Evolutionary conservation across 2,888 invertebrate species (phyloP).

Genomic region (Spatulosminthurus flaviceps): DNA sequence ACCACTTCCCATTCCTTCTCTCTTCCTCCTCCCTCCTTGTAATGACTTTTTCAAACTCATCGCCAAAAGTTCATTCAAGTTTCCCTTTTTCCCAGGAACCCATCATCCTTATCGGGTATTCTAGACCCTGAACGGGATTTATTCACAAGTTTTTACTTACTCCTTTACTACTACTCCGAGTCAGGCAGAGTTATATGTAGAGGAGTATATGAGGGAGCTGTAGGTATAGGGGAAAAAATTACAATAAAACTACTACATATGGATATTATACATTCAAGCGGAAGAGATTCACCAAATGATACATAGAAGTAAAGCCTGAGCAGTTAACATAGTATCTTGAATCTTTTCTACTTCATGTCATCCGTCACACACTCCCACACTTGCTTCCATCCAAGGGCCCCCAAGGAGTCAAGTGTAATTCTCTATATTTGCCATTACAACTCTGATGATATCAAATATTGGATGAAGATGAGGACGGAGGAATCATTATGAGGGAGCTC

Average conservation of each 20-base stretch:
- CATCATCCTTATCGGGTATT: constrained; percentile 6
- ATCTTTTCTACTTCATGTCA: constrained; percentile 7
- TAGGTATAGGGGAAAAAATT: neutral
- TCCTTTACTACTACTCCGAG: constrained; percentile 1
- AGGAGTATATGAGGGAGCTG: too few relatives aligned
- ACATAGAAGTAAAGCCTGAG: neutral
- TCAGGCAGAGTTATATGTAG: too few relatives aligned
- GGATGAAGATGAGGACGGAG: neutral
- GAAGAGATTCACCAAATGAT: constrained; percentile 9
- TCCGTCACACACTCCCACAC: neutral
- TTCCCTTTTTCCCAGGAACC: neutral
- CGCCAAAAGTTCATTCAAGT: constrained; percentile 13
- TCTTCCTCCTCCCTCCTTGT: neutral
- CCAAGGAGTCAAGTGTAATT: neutral
- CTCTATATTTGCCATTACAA: neutral
- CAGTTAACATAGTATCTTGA: constrained; percentile 13
- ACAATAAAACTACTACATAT: neutral
- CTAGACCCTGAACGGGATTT: constrained; percentile 10
- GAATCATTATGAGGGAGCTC: neutral
- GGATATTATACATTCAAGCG: neutral
- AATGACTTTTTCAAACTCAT: constrained; percentile 18
- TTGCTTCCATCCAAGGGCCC: neutral
- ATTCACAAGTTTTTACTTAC: constrained; percentile 11
- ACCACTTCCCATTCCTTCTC: constrained; percentile 1
- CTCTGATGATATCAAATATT: neutral